Conservation (phyloP, 2,113 vertebrate species). For the Aythya baeri region DNA sequence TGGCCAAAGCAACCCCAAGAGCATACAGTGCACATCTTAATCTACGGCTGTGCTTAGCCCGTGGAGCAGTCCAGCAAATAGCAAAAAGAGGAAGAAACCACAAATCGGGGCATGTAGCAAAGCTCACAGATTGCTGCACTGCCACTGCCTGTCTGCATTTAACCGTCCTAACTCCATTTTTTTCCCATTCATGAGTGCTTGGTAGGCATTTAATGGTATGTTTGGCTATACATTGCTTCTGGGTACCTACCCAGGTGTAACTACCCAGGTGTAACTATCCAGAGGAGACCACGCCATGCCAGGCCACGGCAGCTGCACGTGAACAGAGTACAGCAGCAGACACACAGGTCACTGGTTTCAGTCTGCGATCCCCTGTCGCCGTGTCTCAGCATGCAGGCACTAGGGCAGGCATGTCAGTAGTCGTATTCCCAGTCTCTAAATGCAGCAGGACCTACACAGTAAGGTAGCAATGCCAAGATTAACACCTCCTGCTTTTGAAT, state of each 20-base stretch:
- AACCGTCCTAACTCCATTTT: not conserved
- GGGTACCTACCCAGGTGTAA: not conserved
- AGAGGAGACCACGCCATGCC: not conserved
- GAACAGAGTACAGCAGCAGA: not conserved
- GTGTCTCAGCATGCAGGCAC: not conserved
- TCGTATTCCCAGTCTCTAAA: not conserved
- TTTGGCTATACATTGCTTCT: not conserved
- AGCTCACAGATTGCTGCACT: not conserved
- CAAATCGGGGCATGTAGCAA: not conserved
- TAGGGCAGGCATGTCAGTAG: not conserved
- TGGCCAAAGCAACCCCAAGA: not conserved
- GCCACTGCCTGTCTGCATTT: not conserved
- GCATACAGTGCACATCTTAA: not conserved
- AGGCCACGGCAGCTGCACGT: not conserved
- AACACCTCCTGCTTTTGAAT: conserved; percentile 21
- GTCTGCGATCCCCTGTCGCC: not conserved
- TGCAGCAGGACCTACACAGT: conserved; percentile 24
- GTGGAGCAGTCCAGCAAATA: not conserved
- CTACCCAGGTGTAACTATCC: not conserved
- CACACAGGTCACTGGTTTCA: not conserved
- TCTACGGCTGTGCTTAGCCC: not conserved
- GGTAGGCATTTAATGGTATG: not conserved
- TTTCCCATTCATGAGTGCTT: not conserved
- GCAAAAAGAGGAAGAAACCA: not conserved
- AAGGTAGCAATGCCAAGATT: conserved; percentile 30